phyloP scores from a whole-genome alignment of 2,113 vertebrate genomes.

The Grus americana region DNA sequence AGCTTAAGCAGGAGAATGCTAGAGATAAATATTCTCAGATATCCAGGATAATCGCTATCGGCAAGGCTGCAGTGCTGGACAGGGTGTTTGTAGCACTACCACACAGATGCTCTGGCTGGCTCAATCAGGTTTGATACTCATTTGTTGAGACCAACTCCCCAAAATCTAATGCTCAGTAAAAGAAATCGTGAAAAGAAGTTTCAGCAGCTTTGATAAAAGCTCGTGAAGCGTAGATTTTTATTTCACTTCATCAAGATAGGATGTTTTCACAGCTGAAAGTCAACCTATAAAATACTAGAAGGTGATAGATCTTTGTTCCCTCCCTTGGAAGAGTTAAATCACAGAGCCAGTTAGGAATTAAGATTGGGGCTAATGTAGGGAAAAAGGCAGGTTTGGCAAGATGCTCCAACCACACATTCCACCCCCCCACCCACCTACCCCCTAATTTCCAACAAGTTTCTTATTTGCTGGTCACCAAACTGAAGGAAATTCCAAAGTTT shows the following conservation, averaged over 20 bases:
- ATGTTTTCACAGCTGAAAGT: background rate
- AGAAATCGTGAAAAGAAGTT: background rate
- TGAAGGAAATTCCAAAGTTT: slow-evolving; percentile 65
- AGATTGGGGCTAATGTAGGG: background rate
- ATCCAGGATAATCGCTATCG: background rate
- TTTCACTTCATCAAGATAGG: background rate
- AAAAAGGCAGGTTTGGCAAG: slow-evolving; percentile 47
- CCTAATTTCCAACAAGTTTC: background rate
- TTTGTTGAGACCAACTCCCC: background rate
- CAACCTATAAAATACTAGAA: background rate
- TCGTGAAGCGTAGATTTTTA: background rate
- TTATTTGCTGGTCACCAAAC: slow-evolving; percentile 51
- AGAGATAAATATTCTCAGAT: slow-evolving; percentile 26
- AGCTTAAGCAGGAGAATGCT: slow-evolving; percentile 16
- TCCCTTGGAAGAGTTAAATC: slow-evolving; percentile 19
- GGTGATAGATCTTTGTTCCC: background rate
- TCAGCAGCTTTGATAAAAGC: background rate
- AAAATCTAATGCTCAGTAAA: background rate
- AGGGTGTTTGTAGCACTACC: background rate
- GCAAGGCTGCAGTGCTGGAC: background rate
- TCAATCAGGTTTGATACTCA: background rate
- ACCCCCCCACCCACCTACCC: background rate
- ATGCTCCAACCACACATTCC: slow-evolving; percentile 23
- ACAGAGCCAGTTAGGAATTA: background rate
- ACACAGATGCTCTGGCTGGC: background rate